Base-by-base conservation (phyloP, 1,140 invertebrate species). In the Vanessa atalanta region DNA sequence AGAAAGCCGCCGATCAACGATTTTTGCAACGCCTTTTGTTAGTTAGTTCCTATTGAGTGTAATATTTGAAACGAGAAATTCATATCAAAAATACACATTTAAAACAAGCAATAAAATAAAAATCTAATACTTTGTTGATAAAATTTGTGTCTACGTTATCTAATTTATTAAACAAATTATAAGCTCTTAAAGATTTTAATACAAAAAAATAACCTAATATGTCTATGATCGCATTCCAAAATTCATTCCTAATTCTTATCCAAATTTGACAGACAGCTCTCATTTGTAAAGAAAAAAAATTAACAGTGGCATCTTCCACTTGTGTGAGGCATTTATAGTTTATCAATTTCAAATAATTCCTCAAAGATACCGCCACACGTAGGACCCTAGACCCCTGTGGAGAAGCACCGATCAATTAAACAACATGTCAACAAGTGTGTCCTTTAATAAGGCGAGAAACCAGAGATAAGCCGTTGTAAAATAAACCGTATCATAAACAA, bases 391-490 rank as follows among this genome's bases (percentile, higher is more conserved):
- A 86, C 88, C 88, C 91, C 89, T 89, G 81, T 85, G 78, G 91
- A 70, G 91, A 88, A 87, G 81, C 85, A 89, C 89, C 88, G 86
- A 93, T 93, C 91, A 93, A 93, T 93, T 93, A 93, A 90, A 93
- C 87, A 90, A 91, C 89, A 90, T 93, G 91, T 93, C 91, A 93
- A 93, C 91, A 93, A 93, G 88, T 93, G 80, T 90, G 91, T 91
- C 87, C 87, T 88, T 88, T 88, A 83, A 85, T 88, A 90, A 86
- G 76, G 73, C 80, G 74, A 86, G 77, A 82, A 80, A 83, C 86
- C 82, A 72, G 31, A 76, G 43, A 78, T 57, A 47, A 79, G 55
- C 48, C 80, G 82, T 76, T 81, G 73, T 43, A 88, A 88, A 87
- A 79, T 82, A 85, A 84, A 86, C 88, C 88, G 71, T 91, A 90